Evolutionary conservation across 2,888 invertebrate genomes (phyloP).

Genomic region (Orthosia gracilis): DNA sequence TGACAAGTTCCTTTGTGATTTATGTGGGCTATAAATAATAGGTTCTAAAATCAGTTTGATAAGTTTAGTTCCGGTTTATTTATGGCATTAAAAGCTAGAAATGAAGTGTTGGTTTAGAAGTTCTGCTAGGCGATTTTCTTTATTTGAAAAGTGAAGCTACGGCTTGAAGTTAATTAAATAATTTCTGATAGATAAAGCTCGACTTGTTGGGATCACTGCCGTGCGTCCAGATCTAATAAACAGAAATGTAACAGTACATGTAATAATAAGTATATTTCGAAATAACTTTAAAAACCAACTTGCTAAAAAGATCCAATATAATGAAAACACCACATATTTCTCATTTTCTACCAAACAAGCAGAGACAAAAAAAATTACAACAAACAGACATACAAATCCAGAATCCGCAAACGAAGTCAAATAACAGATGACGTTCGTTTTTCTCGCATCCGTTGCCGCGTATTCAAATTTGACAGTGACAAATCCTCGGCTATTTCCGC

Average conservation of each 20-base stretch:
- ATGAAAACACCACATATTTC: background rate
- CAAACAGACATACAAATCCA: slow-evolving; percentile 57
- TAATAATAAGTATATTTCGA: background rate
- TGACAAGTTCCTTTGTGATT: slow-evolving; percentile 62
- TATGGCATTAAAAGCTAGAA: slow-evolving; percentile 10
- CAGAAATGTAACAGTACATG: no score
- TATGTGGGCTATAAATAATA: slow-evolving; percentile 62
- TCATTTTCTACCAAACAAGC: background rate
- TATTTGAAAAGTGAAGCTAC: background rate
- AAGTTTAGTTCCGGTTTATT: slow-evolving; percentile 57
- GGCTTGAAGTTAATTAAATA: no score
- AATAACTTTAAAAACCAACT: background rate
- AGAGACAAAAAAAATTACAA: slow-evolving; percentile 50
- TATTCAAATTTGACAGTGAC: slow-evolving; percentile 90
- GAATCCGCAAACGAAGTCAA: slow-evolving; percentile 60
- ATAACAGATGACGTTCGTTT: slow-evolving; percentile 89
- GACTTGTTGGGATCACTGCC: no score
- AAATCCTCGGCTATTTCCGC: slow-evolving; percentile 88
- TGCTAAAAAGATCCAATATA: background rate
- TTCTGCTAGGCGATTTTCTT: background rate
- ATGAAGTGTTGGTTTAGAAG: background rate
- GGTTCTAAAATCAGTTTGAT: slow-evolving; percentile 46
- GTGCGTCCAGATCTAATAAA: no score
- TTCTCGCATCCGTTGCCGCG: slow-evolving; percentile 85
- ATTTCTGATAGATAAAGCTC: no score